phyloP scores from a whole-genome alignment of 2,113 vertebrate genomes.

The Gymnogyps californianus region DNA sequence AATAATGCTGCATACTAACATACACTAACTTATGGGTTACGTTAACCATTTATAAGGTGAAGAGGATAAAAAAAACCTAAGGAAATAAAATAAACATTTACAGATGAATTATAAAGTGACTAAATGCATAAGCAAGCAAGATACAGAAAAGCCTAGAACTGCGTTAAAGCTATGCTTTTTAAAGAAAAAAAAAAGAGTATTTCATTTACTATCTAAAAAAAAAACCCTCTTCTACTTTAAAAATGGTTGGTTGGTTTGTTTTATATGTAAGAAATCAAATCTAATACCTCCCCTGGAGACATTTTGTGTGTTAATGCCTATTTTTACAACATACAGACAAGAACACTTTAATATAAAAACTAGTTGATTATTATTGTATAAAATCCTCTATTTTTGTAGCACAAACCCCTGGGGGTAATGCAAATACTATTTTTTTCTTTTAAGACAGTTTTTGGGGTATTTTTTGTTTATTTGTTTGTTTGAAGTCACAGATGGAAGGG shows the following conservation, averaged over 20 bases:
- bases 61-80: constrained; percentile 77
- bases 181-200: constrained; percentile 58
- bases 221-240: constrained; percentile 80
- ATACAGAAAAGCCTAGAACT: constrained; percentile 77
- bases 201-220: constrained; percentile 66
- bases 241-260: constrained; percentile 71
- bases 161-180: constrained; percentile 69
- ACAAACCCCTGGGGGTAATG: constrained; percentile 70
- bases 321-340: constrained; percentile 77
- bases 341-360: constrained; percentile 79
- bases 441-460: constrained; percentile 68
- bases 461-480: constrained; percentile 71
- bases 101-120: constrained; percentile 87
- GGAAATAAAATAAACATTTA: constrained; percentile 72
- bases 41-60: constrained; percentile 76
- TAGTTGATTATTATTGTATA: constrained; percentile 80
- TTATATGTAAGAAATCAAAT: constrained; percentile 74
- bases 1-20: constrained; percentile 75
- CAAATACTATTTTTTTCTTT: constrained; percentile 70
- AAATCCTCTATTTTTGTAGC: constrained; percentile 73
- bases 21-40: constrained; percentile 71
- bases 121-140: constrained; percentile 85
- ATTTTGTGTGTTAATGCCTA: constrained; percentile 75
- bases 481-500: constrained; percentile 75
- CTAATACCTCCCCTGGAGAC: constrained; percentile 76